A percentile compares a stretch with the other conserved stretches of the same genome.
Evolutionary conservation across 2,888 invertebrate genomes (phyloP).

Genomic region (Odontothrips loti): DNA sequence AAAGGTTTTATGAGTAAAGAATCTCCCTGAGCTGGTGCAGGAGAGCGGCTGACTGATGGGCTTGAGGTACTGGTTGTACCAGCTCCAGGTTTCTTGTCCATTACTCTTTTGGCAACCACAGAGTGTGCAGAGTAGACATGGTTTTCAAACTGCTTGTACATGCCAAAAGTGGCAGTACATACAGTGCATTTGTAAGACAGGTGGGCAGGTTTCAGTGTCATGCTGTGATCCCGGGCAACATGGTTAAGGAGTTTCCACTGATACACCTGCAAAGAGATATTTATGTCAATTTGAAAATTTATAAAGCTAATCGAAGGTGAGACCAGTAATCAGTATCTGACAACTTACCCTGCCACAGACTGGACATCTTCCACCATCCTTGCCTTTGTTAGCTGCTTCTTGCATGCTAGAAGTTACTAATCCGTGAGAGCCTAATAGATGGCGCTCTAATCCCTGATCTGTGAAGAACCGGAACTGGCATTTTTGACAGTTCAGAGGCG

Average conservation of each 20-base stretch:
- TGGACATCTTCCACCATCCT: slow-evolving; percentile 90
- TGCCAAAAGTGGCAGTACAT: slow-evolving; percentile 89
- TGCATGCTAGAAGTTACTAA: slow-evolving; percentile 95
- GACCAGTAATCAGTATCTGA: not conserved
- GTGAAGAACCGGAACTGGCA: slow-evolving; percentile 96
- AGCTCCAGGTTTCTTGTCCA: slow-evolving; percentile 63
- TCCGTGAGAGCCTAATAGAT: slow-evolving; percentile 89
- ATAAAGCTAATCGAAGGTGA: no score
- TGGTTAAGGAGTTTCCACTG: slow-evolving; percentile 91
- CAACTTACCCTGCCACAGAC: slow-evolving; percentile 82
- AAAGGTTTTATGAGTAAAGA: slow-evolving; percentile 72
- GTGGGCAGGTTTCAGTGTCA: slow-evolving; percentile 88
- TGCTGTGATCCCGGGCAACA: slow-evolving; percentile 85
- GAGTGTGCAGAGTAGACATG: slow-evolving; percentile 92
- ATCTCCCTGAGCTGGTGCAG: slow-evolving; percentile 49
- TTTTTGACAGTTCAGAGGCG: slow-evolving; percentile 92
- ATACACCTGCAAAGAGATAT: slow-evolving; percentile 63
- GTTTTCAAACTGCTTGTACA: slow-evolving; percentile 92
- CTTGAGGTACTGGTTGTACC: slow-evolving; percentile 46
- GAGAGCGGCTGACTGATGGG: slow-evolving; percentile 46
- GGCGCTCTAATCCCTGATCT: slow-evolving; percentile 87
- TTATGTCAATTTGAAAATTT: slow-evolving; percentile 13
- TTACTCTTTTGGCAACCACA: slow-evolving; percentile 80
- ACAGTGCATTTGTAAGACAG: slow-evolving; percentile 93
- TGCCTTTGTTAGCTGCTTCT: slow-evolving; percentile 90